Percentiles rank a stretch among this genome's conserved stretches.
phyloP scores from a whole-genome alignment of 2,113 vertebrate species.

The Pongo pygmaeus region DNA sequence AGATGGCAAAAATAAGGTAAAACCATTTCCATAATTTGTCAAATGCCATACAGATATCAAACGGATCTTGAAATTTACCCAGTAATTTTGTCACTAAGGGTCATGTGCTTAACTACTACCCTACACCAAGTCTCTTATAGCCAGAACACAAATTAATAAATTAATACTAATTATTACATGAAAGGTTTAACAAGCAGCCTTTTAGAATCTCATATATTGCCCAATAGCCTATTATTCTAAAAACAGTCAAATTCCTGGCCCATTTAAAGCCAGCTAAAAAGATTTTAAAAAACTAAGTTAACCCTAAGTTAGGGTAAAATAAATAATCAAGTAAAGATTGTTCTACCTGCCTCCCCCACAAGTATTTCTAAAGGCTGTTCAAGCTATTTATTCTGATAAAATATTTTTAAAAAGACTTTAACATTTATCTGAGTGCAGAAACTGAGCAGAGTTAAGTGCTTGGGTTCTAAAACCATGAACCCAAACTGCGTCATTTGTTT shows the following conservation, averaged over 20 bases:
- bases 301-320: not conserved
- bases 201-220: not conserved
- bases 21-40: not conserved
- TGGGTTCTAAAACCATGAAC: not conserved
- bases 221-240: not conserved
- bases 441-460: not conserved
- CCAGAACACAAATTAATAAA: not conserved
- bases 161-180: not conserved
- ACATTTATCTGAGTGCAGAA: not conserved
- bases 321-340: not conserved
- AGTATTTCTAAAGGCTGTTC: not conserved
- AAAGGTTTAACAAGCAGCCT: not conserved
- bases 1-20: constrained; percentile 5
- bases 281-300: not conserved
- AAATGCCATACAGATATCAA: not conserved
- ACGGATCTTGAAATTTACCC: not conserved
- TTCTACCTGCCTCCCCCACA: not conserved
- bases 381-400: not conserved
- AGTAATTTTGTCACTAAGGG: not conserved
- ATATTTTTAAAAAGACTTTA: not conserved
- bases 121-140: not conserved
- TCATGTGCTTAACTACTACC: not conserved
- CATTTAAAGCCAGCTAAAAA: not conserved
- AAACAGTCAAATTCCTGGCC: not conserved
- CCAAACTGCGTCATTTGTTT: not conserved